Percentiles rank a stretch among this genome's conserved stretches.
Evolutionary conservation across 2,113 vertebrate species (phyloP).

Genomic region (Polypterus bichir): DNA sequence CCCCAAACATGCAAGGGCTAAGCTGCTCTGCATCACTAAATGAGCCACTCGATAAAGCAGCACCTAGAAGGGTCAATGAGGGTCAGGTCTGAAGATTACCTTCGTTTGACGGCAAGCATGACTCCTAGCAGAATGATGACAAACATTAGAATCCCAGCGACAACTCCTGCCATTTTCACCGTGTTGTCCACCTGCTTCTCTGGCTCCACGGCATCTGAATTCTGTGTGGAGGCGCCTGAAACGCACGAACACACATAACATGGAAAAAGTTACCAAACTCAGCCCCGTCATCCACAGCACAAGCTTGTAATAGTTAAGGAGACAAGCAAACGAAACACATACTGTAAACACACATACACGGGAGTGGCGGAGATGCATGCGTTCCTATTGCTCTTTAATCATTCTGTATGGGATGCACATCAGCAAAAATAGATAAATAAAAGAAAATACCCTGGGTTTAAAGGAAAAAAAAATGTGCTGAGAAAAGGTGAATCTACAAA

Average conservation of each 20-base stretch:
- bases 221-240: slow-evolving; percentile 87
- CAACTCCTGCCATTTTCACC: slow-evolving; percentile 88
- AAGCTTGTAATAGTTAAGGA: no score
- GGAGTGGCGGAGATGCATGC: not conserved
- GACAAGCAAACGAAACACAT: slow-evolving; percentile 8
- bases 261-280: slow-evolving; percentile 2
- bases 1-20: no score
- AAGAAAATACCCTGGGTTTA: no score
- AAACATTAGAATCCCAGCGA: slow-evolving; percentile 91
- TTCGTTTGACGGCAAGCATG: slow-evolving; percentile 91
- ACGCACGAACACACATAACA: slow-evolving; percentile 8
- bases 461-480: no score
- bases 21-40: no score
- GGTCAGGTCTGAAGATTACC: slow-evolving; percentile 47
- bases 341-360: not conserved
- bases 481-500: no score
- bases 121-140: slow-evolving; percentile 88
- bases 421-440: no score
- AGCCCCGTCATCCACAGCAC: slow-evolving; percentile 9
- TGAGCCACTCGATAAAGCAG: no score
- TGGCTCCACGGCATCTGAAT: slow-evolving; percentile 84
- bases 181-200: slow-evolving; percentile 92
- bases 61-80: no score
- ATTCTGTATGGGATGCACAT: no score
- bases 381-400: not conserved